Percentiles rank a stretch among this genome's conserved stretches.
Evolutionary conservation across 2,888 invertebrate species (phyloP).

Genomic region (Caenorhabditis sp.): DNA sequence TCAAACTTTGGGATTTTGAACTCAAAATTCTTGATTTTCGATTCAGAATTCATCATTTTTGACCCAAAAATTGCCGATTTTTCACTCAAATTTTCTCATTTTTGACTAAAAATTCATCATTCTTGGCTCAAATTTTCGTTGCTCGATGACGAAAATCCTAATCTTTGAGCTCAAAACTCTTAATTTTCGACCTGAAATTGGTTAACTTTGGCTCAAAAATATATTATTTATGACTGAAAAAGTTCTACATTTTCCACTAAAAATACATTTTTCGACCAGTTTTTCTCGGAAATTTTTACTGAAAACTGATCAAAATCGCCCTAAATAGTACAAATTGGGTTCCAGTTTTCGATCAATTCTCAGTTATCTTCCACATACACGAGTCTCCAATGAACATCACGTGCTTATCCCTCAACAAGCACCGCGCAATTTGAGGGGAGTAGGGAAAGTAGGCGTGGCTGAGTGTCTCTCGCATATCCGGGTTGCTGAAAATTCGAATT

Average conservation of each 20-base stretch:
- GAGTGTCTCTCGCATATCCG: slow-evolving; percentile 1
- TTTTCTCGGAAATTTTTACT: not conserved
- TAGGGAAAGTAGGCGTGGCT: slow-evolving; percentile 26
- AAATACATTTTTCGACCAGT: no score
- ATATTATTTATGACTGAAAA: no score
- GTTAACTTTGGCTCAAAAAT: not conserved
- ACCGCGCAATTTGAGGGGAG: slow-evolving; percentile 24
- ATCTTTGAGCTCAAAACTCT: no score
- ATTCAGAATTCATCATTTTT: not conserved
- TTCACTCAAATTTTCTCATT: not conserved
- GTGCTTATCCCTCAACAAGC: slow-evolving; percentile 58
- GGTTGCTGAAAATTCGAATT: slow-evolving; percentile 9
- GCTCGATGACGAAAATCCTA: no score
- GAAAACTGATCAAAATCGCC: no score
- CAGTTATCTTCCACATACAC: slow-evolving; percentile 49
- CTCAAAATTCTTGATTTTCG: no score
- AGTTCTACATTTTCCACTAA: no score
- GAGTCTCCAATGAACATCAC: slow-evolving; percentile 73
- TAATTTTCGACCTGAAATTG: no score
- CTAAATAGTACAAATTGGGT: no score
- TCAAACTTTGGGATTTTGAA: no score
- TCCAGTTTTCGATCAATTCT: not conserved
- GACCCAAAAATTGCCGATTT: not conserved
- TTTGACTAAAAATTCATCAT: no score
- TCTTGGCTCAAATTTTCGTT: no score